Percentiles rank a stretch among this genome's conserved stretches.
Conservation (phyloP, 1,140 invertebrate species). For the Drosophila kepulauana region DNA sequence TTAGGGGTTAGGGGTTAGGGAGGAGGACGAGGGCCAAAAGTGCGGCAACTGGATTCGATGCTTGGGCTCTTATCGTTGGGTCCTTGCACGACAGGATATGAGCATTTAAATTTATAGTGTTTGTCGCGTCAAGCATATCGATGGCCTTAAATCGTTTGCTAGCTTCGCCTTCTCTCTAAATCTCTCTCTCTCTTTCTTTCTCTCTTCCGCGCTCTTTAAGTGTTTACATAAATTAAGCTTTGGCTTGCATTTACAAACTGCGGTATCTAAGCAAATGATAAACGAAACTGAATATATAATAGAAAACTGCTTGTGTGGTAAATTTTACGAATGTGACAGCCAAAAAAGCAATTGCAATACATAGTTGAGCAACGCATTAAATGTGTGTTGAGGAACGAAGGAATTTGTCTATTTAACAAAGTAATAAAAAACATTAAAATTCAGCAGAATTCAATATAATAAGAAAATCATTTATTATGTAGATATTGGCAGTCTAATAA, state of each 20-base stretch:
- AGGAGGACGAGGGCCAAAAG: not conserved
- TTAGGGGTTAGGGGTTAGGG: not conserved
- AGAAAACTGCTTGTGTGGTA: slow-evolving; percentile 19
- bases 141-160: slow-evolving; percentile 5
- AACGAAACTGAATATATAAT: slow-evolving; percentile 36
- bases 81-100: slow-evolving; percentile 65
- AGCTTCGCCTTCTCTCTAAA: not conserved
- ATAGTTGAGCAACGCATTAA: not conserved
- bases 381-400: not conserved
- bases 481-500: too few species aligned
- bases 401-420: not conserved
- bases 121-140: slow-evolving; percentile 50
- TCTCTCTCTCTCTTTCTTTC: slow-evolving; percentile 25
- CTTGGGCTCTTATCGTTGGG: slow-evolving; percentile 44
- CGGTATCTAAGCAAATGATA: slow-evolving; percentile 38
- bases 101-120: slow-evolving; percentile 78
- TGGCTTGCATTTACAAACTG: not conserved
- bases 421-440: not conserved
- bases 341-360: slow-evolving; percentile 9
- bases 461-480: not conserved
- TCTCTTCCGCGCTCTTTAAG: not conserved
- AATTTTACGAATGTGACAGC: not conserved
- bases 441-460: not conserved
- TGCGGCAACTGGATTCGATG: slow-evolving; percentile 10
- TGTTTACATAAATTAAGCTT: slow-evolving; percentile 76